Percentiles rank a stretch among this genome's conserved stretches.
phyloP scores from a whole-genome alignment of 1,140 invertebrate genomes.

The Magallana angulata region DNA sequence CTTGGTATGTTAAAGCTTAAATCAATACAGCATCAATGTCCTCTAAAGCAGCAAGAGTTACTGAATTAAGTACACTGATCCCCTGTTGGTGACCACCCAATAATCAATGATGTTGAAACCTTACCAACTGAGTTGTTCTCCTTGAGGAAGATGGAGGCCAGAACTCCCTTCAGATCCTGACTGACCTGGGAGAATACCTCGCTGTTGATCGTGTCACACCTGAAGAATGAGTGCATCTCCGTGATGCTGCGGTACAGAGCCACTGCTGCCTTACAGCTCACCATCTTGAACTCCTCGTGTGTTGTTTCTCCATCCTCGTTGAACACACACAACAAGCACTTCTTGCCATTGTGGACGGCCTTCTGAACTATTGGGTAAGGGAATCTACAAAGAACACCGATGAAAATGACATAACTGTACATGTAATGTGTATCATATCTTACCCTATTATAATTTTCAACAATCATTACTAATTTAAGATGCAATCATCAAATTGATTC shows the following conservation, averaged over 20 bases:
- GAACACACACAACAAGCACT: constrained; percentile 85
- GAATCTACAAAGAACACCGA: constrained; percentile 83
- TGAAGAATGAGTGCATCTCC: constrained; percentile 94
- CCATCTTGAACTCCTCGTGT: constrained; percentile 88
- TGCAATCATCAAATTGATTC: no score
- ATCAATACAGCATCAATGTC: no score
- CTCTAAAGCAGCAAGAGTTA: no score
- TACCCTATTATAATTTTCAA: no score
- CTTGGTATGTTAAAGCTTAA: no score
- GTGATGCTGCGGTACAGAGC: constrained; percentile 92
- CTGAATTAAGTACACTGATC: no score
- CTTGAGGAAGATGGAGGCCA: constrained; percentile 89
- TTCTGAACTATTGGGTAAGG: constrained; percentile 90
- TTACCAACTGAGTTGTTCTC: constrained; percentile 88
- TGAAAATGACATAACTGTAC: no score
- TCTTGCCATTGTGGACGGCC: constrained; percentile 87
- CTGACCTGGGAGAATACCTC: constrained; percentile 93
- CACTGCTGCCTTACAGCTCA: constrained; percentile 87
- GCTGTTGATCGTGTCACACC: constrained; percentile 92
- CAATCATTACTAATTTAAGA: no score
- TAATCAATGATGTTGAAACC: neutral
- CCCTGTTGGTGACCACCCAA: no score
- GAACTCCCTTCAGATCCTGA: constrained; percentile 93
- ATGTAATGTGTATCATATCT: no score
- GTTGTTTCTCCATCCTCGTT: constrained; percentile 84